A percentile compares a stretch with the other conserved stretches of the same genome.
phyloP scores from a whole-genome alignment of 2,888 invertebrate species.

The Drosophila multiciliata region DNA sequence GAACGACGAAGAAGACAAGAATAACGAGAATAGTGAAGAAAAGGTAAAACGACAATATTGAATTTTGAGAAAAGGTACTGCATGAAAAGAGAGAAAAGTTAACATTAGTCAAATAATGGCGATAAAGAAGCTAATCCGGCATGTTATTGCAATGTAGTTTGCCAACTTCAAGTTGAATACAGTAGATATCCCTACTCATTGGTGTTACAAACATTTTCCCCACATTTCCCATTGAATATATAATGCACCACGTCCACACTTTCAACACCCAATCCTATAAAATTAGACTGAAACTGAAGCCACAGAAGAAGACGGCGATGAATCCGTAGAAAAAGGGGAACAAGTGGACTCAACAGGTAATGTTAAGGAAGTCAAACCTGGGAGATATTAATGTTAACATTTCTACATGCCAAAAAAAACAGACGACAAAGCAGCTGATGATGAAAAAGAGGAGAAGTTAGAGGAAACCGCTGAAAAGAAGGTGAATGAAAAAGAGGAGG shows the following conservation, averaged over 20 bases:
- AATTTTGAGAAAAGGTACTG: constrained; percentile 7
- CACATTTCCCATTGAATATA: constrained; percentile 32
- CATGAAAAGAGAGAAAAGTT: constrained; percentile 44
- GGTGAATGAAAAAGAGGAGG: constrained; percentile 16
- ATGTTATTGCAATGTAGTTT: constrained; percentile 46
- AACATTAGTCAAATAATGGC: constrained; percentile 47
- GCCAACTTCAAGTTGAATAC: constrained; percentile 17
- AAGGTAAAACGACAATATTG: constrained; percentile 52
- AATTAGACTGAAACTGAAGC: constrained; percentile 57
- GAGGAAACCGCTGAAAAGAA: constrained; percentile 32
- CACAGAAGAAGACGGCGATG: constrained; percentile 46
- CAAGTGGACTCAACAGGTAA: constrained; percentile 60
- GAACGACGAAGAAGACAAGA: constrained; percentile 33
- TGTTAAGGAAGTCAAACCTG: constrained; percentile 12
- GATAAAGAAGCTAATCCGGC: constrained; percentile 44
- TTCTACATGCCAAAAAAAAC: constrained; percentile 27
- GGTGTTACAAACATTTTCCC: constrained; percentile 52
- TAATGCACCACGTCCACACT: constrained; percentile 35
- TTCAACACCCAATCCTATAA: constrained; percentile 22
- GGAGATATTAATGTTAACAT: constrained; percentile 28
- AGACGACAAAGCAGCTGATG: constrained; percentile 37
- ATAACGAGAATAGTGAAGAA: constrained; percentile 56
- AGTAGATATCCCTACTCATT: constrained; percentile 28
- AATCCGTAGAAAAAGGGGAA: constrained; percentile 49
- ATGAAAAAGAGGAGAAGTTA: constrained; percentile 22